phyloP scores from a whole-genome alignment of 2,888 invertebrate species.

The Trypoxylon attenuatum region DNA sequence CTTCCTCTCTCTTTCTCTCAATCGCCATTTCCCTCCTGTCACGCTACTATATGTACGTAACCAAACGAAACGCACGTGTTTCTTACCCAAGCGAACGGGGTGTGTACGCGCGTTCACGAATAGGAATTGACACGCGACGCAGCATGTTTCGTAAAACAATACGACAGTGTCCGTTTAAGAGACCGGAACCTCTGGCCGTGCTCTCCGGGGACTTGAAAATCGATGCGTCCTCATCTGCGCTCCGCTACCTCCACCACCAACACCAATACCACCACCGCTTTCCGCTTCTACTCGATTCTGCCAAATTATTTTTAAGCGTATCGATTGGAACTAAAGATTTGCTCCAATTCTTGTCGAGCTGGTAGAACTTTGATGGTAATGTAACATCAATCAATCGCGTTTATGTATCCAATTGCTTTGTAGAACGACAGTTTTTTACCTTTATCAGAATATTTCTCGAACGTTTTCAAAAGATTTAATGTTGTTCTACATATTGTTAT shows the following conservation, averaged over 20 bases:
- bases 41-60: no score
- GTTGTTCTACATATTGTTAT: no score
- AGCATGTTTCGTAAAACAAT: slow-evolving; percentile 5
- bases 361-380: no score
- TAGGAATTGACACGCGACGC: slow-evolving; percentile 23
- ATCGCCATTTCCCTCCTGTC: no score
- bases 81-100: slow-evolving; percentile 5
- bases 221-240: neutral
- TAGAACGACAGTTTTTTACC: no score
- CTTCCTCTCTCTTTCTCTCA: neutral
- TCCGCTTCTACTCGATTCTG: neutral
- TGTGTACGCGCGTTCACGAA: slow-evolving; percentile 12
- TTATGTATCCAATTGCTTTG: no score
- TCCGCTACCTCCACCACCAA: neutral
- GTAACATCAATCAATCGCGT: no score
- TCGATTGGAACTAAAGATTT: neutral
- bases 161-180: neutral
- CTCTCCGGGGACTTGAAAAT: neutral
- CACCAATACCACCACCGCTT: neutral
- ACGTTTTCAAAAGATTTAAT: no score
- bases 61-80: slow-evolving; percentile 50
- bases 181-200: neutral
- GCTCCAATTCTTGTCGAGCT: neutral
- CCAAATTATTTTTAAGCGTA: neutral
- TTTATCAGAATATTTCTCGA: no score